Conservation (phyloP, 2,797 vertebrate species). For the Lutjanus argentimaculatus region DNA sequence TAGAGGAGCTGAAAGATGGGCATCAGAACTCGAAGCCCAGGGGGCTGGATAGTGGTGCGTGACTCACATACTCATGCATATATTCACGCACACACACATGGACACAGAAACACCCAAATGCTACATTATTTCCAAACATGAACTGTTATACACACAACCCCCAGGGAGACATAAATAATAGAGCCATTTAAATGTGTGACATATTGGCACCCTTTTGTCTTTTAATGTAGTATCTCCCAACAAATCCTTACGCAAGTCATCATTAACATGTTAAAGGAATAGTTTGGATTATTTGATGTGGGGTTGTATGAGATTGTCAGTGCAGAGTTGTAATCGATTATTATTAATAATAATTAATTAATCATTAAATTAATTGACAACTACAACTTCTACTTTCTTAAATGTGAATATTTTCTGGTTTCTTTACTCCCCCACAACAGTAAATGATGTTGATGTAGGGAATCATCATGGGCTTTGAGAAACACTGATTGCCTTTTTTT, state of each 20-base stretch:
- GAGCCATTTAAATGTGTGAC: conserved; percentile 36
- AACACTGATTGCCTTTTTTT: no score
- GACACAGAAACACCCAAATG: conserved; percentile 45
- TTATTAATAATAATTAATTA: no score
- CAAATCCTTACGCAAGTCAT: not conserved
- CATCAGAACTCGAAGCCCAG: conserved; percentile 79
- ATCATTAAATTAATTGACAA: no score
- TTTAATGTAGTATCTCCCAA: not conserved
- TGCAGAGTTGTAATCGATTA: no score
- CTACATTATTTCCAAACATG: conserved; percentile 45
- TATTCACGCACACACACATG: conserved; percentile 64
- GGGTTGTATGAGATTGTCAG: no score
- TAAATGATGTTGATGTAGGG: no score
- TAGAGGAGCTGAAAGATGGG: conserved; percentile 81
- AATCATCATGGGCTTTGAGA: no score
- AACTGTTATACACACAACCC: conserved; percentile 45
- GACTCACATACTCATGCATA: conserved; percentile 83
- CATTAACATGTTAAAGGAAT: not conserved
- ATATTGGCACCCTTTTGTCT: conserved; percentile 16
- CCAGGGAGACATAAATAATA: conserved; percentile 46
- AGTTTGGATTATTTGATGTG: no score
- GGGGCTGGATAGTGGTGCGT: conserved; percentile 80
- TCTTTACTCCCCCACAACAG: no score
- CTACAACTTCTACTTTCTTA: no score
- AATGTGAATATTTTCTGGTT: no score